These are phyloP conservation scores for Setophaga petechia DNA, from an alignment of 2,113 vertebrate genomes.

Conservation along the genomic window DNA sequence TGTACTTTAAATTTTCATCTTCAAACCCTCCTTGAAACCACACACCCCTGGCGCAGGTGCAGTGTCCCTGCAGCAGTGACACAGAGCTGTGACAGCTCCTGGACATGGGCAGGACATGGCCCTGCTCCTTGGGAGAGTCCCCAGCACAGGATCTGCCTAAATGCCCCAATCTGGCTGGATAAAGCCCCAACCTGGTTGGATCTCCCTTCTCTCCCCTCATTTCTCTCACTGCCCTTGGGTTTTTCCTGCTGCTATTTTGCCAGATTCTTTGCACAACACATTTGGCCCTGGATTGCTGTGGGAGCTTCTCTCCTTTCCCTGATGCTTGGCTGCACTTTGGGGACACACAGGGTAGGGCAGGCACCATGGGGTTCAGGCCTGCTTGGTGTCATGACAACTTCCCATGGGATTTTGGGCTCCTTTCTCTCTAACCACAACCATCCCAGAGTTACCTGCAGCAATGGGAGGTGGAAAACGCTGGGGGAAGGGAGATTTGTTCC, in stretches of 20 bases:
- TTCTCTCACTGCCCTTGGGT: background rate
- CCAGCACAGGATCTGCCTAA: rapidly evolving
- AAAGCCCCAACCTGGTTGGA: background rate
- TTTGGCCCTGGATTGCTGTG: rapidly evolving
- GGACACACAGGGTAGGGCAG: rapidly evolving
- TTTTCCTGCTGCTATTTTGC: background rate
- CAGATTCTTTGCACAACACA: rapidly evolving
- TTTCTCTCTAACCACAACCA: background rate
- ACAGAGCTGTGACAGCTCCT: background rate
- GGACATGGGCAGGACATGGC: rapidly evolving
- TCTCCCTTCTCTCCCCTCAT: background rate
- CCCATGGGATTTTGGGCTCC: background rate
- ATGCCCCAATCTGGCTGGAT: background rate
- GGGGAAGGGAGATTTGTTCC: background rate
- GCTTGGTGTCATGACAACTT: background rate
- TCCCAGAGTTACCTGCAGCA: background rate
- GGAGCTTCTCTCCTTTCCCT: background rate
- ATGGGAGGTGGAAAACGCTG: rapidly evolving
- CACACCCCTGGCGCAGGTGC: background rate
- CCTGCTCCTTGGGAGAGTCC: background rate
- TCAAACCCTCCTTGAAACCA: background rate
- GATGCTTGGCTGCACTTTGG: rapidly evolving
- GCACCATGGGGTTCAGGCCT: rapidly evolving
- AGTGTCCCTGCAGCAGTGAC: rapidly evolving
- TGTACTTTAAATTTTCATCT: background rate